phyloP scores from a whole-genome alignment of 2,797 vertebrate genomes.

The Threskiornis aethiopicus region DNA sequence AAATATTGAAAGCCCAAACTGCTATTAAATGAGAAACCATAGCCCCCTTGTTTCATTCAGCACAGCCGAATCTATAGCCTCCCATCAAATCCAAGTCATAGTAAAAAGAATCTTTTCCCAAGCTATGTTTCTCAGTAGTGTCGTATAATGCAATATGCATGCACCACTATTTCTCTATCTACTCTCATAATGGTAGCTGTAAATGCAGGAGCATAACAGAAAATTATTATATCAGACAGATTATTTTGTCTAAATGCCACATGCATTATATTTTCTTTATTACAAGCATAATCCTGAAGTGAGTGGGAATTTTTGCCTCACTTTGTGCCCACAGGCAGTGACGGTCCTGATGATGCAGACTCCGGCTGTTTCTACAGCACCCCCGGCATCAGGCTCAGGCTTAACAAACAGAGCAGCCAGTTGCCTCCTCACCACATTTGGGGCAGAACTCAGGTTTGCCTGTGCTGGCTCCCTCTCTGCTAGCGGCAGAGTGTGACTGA shows the following conservation, averaged over 20 bases:
- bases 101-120: not conserved
- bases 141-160: accelerated
- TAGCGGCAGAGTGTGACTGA: not conserved
- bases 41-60: not conserved
- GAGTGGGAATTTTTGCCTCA: not conserved
- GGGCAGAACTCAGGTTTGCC: not conserved
- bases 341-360: too few relatives aligned
- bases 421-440: accelerated
- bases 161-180: not conserved
- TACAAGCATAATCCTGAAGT: not conserved
- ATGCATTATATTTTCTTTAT: not conserved
- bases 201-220: not conserved
- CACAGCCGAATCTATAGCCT: not conserved
- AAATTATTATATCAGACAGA: not conserved
- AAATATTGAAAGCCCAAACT: not conserved
- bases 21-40: not conserved
- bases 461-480: accelerated
- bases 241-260: not conserved
- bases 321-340: not conserved
- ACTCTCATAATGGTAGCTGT: not conserved
- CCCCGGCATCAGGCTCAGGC: accelerated
- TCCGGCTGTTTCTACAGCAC: accelerated
- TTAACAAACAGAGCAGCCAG: not conserved
- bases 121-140: not conserved
- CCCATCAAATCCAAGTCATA: not conserved